A percentile compares a stretch with the other conserved stretches of the same genome.
phyloP scores from a whole-genome alignment of 37 sponge, comb jelly and placozoan genomes.

The Agelas oroides region DNA sequence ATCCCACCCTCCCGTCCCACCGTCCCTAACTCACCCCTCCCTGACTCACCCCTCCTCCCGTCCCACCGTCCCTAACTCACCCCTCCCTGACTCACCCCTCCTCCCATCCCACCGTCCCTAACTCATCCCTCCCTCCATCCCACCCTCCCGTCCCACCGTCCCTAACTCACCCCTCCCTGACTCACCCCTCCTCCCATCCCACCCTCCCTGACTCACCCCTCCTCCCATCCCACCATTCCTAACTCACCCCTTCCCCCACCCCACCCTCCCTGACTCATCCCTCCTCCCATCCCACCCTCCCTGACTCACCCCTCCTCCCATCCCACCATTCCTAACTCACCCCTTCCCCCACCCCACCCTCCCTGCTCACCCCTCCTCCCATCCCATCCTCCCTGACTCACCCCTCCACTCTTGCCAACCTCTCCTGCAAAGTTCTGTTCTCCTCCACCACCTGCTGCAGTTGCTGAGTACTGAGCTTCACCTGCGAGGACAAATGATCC shows the following conservation, averaged over 20 bases:
- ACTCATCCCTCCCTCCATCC: neutral
- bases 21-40: too few species aligned
- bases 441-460: neutral
- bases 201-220: too few species aligned
- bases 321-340: neutral
- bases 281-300: too few species aligned
- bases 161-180: too few species aligned
- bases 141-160: too few species aligned
- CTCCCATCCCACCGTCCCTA: neutral
- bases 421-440: neutral
- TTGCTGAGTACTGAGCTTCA: neutral
- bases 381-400: too few species aligned
- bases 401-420: neutral
- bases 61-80: neutral
- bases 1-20: neutral
- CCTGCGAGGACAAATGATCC: neutral
- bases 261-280: neutral
- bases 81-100: slow-evolving; percentile 4
- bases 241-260: too few species aligned
- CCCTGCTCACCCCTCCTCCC: too few species aligned
- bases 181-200: too few species aligned
- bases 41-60: neutral
- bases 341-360: neutral
- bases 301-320: too few species aligned
- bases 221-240: too few species aligned